Conservation (phyloP, 1,140 invertebrate genomes). For the Eupristina koningsbergeri region DNA sequence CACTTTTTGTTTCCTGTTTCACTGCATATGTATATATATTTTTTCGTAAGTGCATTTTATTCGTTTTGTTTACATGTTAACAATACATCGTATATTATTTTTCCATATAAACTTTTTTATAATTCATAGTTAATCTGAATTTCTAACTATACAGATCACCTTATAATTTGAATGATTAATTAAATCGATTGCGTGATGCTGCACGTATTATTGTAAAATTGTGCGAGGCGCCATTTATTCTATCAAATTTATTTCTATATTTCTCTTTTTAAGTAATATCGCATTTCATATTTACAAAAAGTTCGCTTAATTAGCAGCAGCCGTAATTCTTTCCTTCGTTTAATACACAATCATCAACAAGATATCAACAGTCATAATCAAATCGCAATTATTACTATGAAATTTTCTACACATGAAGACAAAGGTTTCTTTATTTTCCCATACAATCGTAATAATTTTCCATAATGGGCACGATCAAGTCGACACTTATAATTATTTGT, state of each 20-base stretch:
- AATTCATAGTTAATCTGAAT: not conserved
- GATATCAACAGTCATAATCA: constrained; percentile 46
- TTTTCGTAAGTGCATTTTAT: not conserved
- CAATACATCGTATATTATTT: constrained; percentile 18
- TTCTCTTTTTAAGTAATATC: constrained; percentile 1
- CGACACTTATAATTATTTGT: not conserved
- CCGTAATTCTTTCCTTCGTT: constrained; percentile 8
- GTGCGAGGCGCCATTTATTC: constrained; percentile 55
- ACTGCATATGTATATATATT: not conserved
- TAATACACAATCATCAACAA: constrained; percentile 46
- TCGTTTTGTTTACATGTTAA: constrained; percentile 31
- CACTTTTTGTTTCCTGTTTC: not conserved
- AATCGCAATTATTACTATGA: constrained; percentile 38
- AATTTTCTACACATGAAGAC: constrained; percentile 24
- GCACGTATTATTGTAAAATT: constrained; percentile 61
- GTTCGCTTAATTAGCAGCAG: constrained; percentile 7
- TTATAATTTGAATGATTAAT: not conserved
- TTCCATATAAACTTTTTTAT: constrained; percentile 3
- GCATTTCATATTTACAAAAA: constrained; percentile 12
- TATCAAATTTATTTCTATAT: not conserved
- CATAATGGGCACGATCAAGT: not conserved
- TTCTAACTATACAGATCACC: constrained; percentile 15
- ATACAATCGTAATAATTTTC: constrained; percentile 2
- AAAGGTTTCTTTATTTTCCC: not conserved
- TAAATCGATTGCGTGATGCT: constrained; percentile 21